Conservation (phyloP, 2,113 vertebrate species). For the Scalopus aquaticus region DNA sequence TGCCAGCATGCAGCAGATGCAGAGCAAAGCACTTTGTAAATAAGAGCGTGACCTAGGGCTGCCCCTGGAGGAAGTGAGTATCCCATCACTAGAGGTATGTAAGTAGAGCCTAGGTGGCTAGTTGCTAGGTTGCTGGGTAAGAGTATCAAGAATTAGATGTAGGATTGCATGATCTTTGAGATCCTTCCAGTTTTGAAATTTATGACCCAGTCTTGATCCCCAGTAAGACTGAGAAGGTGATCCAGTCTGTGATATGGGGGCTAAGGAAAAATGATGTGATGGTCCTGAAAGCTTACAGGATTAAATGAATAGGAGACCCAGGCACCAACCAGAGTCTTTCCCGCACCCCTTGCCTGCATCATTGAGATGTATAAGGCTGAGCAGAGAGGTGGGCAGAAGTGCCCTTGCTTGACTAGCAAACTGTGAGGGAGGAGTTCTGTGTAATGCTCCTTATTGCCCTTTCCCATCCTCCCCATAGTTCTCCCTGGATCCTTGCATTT, state of each 20-base stretch:
- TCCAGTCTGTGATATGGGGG: background rate
- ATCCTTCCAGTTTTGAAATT: background rate
- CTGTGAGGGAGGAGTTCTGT: background rate
- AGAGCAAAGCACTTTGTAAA: background rate
- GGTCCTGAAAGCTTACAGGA: background rate
- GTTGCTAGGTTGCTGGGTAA: background rate
- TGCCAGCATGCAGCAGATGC: background rate
- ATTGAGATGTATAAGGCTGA: rapidly evolving
- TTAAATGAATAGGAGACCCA: background rate
- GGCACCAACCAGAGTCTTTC: background rate
- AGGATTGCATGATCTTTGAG: background rate
- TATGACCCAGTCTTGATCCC: background rate
- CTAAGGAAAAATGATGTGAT: background rate
- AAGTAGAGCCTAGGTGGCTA: background rate
- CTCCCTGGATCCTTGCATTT: background rate
- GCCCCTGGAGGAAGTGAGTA: background rate
- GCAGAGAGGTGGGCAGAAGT: background rate
- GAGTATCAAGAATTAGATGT: background rate
- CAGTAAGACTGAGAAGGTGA: background rate
- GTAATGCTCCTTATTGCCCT: background rate
- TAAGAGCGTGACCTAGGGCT: background rate
- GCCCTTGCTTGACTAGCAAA: background rate
- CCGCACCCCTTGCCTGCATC: background rate
- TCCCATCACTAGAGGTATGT: background rate
- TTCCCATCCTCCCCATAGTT: background rate